These are phyloP conservation scores for Sporophila hypoxantha DNA, from an alignment of 2,113 vertebrate genomes.

Conservation along the genomic window DNA sequence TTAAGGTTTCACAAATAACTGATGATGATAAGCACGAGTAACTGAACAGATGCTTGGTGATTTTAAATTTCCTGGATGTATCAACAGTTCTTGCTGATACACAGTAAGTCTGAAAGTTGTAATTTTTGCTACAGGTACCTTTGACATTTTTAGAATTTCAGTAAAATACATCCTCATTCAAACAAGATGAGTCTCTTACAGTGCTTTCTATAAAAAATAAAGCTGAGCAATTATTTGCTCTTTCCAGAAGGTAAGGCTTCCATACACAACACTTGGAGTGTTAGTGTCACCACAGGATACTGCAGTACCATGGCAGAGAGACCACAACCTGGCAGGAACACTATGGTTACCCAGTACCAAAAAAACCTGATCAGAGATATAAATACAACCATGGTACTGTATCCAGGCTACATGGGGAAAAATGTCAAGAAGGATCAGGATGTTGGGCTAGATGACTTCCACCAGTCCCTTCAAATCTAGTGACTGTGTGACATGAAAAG, in stretches of 20 bases:
- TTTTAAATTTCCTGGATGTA: not conserved
- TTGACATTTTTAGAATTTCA: not conserved
- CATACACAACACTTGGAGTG: not conserved
- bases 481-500: not conserved
- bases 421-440: not conserved
- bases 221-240: not conserved
- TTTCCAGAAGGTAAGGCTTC: not conserved
- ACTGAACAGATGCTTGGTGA: not conserved
- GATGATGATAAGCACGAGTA: not conserved
- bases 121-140: not conserved
- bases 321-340: not conserved
- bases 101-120: not conserved
- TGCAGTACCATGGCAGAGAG: not conserved
- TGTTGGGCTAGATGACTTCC: not conserved
- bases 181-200: not conserved
- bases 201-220: not conserved
- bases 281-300: not conserved
- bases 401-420: not conserved
- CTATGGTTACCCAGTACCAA: not conserved
- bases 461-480: not conserved
- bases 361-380: not conserved
- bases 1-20: not conserved
- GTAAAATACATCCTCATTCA: not conserved
- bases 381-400: not conserved
- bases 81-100: not conserved